Base-by-base conservation (phyloP, 2,888 invertebrate species). In the Hedychridium roseum region DNA sequence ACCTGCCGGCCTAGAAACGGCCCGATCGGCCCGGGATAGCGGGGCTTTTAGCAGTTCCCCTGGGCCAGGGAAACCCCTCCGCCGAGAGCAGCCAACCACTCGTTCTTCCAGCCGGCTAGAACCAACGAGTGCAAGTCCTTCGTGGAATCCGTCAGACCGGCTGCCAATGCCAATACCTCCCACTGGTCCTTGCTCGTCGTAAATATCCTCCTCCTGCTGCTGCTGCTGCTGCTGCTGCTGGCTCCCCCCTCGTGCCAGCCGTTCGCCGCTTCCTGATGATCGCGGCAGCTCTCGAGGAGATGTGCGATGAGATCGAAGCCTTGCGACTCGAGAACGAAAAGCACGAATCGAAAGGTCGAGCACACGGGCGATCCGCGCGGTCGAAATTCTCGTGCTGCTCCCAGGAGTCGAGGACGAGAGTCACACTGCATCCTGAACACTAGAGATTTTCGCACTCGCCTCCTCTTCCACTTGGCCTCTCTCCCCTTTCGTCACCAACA, bases 361-460 rank as follows among this genome's bases (percentile, higher is more conserved):
- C 61, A 66, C 65, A 64, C 65, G 65, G 51, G 55, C 57, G n/a
- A n/a, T n/a, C n/a, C n/a, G n/a, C n/a, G 58, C 37, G 40, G 42
- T 52, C 64, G 62, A 60, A 55, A 55, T 71, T 67, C 69, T 67
- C 73, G 75, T 74, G 73, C 68, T 68, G 72, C 75, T 77, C 74
- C 74, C 71, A 70, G 61, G 70, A 70, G n/a, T n/a, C 71, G 65
- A 71, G 73, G 63, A 71, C 70, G 73, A 69, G 74, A 76, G 72
- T 77, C 78, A 78, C 78, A 74, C 77, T 78, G 78, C 78, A 78
- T 78, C 71, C 74, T 78, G 75, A 63, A 69, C 71, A 38, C 52
- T 50, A 50, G 45, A 53, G n/a, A n/a, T n/a, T 55, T 53, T 30
- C 47, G 38, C 57, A 43, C 51, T 55, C 50, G 50, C 40, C 52